Conservation (phyloP, 2,888 invertebrate genomes). For the Ceraclea dissimilis region DNA sequence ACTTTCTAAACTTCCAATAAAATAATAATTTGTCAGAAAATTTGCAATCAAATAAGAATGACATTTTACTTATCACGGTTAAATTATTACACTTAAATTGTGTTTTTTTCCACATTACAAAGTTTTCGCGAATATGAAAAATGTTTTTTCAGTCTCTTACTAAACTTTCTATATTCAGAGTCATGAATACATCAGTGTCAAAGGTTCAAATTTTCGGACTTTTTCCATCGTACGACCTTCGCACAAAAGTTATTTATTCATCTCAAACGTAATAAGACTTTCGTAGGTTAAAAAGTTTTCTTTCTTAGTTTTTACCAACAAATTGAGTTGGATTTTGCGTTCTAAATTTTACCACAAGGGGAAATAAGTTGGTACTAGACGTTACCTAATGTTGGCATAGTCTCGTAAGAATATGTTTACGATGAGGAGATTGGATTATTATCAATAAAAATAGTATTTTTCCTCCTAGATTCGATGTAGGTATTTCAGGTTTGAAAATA, state of each 20-base stretch:
- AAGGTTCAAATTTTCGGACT: not conserved
- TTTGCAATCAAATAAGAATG: no score
- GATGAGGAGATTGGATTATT: no score
- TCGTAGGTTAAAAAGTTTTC: not conserved
- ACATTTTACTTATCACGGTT: no score
- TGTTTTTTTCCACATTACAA: not conserved
- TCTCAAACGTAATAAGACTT: not conserved
- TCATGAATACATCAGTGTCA: slow-evolving; percentile 2
- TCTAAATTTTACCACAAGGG: not conserved
- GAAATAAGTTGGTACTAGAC: no score
- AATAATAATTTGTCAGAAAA: no score
- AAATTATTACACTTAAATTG: no score
- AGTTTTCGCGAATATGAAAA: not conserved
- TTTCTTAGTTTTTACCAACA: not conserved
- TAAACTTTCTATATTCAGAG: not conserved
- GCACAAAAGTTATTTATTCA: not conserved
- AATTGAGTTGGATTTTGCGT: not conserved
- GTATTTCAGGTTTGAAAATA: no score
- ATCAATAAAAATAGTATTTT: no score
- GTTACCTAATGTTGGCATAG: no score
- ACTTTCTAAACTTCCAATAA: no score
- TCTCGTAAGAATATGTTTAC: no score
- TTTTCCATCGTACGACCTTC: not conserved
- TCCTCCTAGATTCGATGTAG: no score
- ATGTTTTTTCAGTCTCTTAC: not conserved